Base-by-base conservation (phyloP, 2,888 invertebrate genomes). In the Pantelozetes paolii region DNA sequence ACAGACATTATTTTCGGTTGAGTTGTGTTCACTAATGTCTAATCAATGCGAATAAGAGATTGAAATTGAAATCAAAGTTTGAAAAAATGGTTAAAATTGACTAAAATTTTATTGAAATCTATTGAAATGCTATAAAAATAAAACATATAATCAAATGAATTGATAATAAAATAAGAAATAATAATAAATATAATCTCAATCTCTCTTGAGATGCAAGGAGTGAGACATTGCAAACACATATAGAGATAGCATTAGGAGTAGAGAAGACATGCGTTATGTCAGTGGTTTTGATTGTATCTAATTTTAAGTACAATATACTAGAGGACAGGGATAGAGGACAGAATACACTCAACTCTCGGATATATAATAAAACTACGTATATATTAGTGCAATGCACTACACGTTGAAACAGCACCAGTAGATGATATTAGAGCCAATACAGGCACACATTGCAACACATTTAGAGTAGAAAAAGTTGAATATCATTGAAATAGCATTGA, bases 321-420 rank as follows among this genome's bases (percentile, higher is more conserved):
- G 30, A 59, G 20, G 23, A 50, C 30, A 23, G 26, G 36, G 36
- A n/a, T 5, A 50, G n/a, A 54, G 18, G 15, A 45, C 6, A 30
- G 30, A 62, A 62, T 62, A 62, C 59, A 62, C 28, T 62, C 30
- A 62, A 62, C 59, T 32, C 18, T 13, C 13, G 23, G 23, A 32
- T 26, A 54, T 54, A n/a, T 20, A 26, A 26, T 2, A 26, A n/a
- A 20, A n/a, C 6, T 54, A 26, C 6, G 54, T 28, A 62, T 20
- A 62, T 62, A 62, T 62, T 20, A 67, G 67, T 67, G 67, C 67
- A 67, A 23, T 67, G 67, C 67, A 67, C 67, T 23, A 15, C 32
- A 18, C 26, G 26, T 54, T 26, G 26, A 54, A 26, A 54, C 20
- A 50, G 18, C 50, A 50, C 50, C 36, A 36, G 20, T 50, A 18